phyloP scores from a whole-genome alignment of 2,888 invertebrate genomes.

The Fissipunctia ypsillon region DNA sequence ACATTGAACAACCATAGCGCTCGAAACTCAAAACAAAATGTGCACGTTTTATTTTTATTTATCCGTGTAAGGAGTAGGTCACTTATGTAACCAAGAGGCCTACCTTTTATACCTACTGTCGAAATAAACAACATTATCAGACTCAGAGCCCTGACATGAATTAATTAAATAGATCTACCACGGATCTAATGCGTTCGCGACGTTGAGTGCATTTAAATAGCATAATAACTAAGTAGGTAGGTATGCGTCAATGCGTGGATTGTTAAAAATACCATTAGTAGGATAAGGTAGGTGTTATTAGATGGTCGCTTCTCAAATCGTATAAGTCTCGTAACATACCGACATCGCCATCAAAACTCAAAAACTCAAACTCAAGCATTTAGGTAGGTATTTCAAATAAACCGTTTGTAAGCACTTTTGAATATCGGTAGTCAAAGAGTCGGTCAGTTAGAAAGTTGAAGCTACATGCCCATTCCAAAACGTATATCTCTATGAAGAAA shows the following conservation, averaged over 20 bases:
- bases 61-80: conserved; percentile 45
- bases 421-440: no score
- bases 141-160: conserved; percentile 59
- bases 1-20: background rate
- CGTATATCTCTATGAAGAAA: no score
- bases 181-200: conserved; percentile 48
- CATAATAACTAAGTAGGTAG: no score
- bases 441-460: no score
- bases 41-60: conserved; percentile 5
- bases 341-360: background rate
- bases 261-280: conserved; percentile 38
- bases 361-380: no score
- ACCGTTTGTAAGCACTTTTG: no score
- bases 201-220: conserved; percentile 45
- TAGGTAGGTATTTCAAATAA: no score
- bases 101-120: conserved; percentile 45
- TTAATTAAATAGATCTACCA: conserved; percentile 64
- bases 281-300: conserved; percentile 6
- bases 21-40: background rate
- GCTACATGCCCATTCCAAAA: no score
- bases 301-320: background rate
- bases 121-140: conserved; percentile 55
- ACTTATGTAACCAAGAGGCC: conserved; percentile 46
- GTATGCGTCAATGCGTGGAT: conserved; percentile 30
- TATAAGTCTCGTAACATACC: background rate